Evolutionary conservation across 2,797 vertebrate genomes (phyloP).

Genomic region (Lindbergichthys nudifrons): DNA sequence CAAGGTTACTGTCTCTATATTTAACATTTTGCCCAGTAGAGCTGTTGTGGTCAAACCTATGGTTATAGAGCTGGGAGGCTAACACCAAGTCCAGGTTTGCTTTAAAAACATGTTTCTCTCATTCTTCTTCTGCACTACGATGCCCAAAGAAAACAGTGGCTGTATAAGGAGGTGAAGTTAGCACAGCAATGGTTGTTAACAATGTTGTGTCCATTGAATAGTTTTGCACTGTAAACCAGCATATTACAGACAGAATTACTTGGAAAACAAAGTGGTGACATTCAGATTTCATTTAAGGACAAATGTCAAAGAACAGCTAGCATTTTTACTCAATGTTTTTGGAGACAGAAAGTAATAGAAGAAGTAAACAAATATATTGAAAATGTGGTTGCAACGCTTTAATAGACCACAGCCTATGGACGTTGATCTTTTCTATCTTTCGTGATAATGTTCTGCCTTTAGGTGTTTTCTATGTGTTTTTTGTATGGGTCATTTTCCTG

Average conservation of each 20-base stretch:
- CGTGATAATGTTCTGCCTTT: conserved; percentile 6
- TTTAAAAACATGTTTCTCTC: neutral
- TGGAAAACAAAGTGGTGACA: conserved; percentile 2
- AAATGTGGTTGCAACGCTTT: conserved; percentile 2
- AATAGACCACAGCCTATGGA: neutral
- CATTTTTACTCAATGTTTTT: neutral
- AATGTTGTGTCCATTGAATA: neutral
- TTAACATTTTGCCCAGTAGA: conserved; percentile 4
- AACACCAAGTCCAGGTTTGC: neutral
- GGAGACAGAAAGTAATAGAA: neutral
- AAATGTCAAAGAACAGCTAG: neutral
- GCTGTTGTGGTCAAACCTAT: neutral
- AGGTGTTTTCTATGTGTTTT: neutral
- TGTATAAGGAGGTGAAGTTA: conserved; percentile 1
- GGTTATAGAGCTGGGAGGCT: neutral
- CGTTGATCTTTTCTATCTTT: conserved; percentile 4
- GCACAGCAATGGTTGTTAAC: conserved; percentile 4
- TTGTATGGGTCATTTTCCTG: conserved; percentile 13
- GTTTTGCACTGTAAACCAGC: neutral
- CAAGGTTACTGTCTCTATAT: conserved; percentile 27
- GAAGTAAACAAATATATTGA: conserved; percentile 11
- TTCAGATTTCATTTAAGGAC: conserved; percentile 11
- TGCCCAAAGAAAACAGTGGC: neutral
- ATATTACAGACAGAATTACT: conserved; percentile 10
- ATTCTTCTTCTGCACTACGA: neutral